phyloP scores from a whole-genome alignment of 2,797 vertebrate species.

The Chromobotia macracanthus region DNA sequence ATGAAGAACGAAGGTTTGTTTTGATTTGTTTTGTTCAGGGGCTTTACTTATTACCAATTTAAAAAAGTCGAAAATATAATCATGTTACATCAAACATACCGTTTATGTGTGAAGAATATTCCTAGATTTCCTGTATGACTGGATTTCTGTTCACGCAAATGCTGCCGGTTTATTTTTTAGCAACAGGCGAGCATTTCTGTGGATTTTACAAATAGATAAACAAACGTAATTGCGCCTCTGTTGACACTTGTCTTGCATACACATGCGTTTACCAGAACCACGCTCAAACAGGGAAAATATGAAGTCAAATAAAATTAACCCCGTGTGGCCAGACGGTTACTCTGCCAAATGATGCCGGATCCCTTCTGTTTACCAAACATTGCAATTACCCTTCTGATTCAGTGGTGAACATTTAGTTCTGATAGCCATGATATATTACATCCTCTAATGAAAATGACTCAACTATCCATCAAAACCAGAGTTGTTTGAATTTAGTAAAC shows the following conservation, averaged over 20 bases:
- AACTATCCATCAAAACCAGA: constrained; percentile 69
- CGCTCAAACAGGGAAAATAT: constrained; percentile 50
- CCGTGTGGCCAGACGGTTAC: constrained; percentile 39
- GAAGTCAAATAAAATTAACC: constrained; percentile 54
- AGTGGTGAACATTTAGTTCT: constrained; percentile 63
- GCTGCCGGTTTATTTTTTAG: constrained; percentile 22
- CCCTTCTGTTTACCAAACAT: constrained; percentile 54
- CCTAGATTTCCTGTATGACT: constrained; percentile 19
- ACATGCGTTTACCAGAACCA: constrained; percentile 45
- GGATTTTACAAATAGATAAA: constrained; percentile 49
- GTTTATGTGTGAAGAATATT: constrained; percentile 15
- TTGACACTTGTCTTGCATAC: constrained; percentile 45
- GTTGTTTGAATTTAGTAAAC: constrained; percentile 66
- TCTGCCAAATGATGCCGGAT: constrained; percentile 50
- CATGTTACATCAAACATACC: background rate
- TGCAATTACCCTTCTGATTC: constrained; percentile 56
- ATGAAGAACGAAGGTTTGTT: constrained; percentile 28
- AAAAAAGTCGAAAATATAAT: constrained; percentile 14
- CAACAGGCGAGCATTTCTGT: constrained; percentile 35
- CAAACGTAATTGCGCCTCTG: constrained; percentile 52
- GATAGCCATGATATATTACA: constrained; percentile 62
- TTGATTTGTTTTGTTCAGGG: constrained; percentile 2
- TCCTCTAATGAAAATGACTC: constrained; percentile 58
- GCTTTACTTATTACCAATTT: background rate
- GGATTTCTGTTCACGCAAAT: constrained; percentile 24